A percentile compares a stretch with the other conserved stretches of the same genome.
phyloP scores from a whole-genome alignment of 2,888 invertebrate species.

The Onchidella celtica region DNA sequence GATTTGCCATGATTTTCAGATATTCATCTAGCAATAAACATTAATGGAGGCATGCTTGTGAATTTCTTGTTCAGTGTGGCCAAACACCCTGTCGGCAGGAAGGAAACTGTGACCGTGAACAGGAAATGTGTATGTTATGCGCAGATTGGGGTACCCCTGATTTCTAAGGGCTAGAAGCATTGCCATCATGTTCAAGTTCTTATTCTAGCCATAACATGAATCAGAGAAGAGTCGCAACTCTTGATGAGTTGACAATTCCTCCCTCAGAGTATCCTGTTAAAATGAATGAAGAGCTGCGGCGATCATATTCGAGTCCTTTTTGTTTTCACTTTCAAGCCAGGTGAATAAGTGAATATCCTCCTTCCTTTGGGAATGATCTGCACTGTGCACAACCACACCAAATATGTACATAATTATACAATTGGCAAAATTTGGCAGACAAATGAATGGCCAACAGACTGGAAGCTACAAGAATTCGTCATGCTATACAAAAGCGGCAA shows the following conservation, averaged over 20 bases:
- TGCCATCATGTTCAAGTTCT: neutral
- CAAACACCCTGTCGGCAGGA: conserved; percentile 13
- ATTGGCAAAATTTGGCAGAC: too few species aligned
- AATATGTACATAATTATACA: neutral
- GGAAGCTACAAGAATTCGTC: too few species aligned
- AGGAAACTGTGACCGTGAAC: conserved; percentile 20
- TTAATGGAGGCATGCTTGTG: neutral
- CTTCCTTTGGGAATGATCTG: neutral
- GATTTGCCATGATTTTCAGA: neutral
- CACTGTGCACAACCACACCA: neutral
- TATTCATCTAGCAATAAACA: neutral
- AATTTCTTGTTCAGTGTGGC: neutral
- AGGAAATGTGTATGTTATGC: conserved; percentile 3
- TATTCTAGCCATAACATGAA: conserved; percentile 4
- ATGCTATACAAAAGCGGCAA: too few species aligned
- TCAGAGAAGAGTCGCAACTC: conserved; percentile 6
- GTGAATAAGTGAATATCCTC: neutral
- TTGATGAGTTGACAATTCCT: neutral
- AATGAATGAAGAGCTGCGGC: neutral
- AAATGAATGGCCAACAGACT: too few species aligned
- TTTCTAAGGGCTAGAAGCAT: neutral
- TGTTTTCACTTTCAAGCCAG: neutral
- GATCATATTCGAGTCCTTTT: conserved; percentile 13
- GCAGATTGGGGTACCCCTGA: neutral
- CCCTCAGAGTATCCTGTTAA: neutral